phyloP scores from a whole-genome alignment of 1,140 invertebrate species.

The Procambarus clarkii region DNA sequence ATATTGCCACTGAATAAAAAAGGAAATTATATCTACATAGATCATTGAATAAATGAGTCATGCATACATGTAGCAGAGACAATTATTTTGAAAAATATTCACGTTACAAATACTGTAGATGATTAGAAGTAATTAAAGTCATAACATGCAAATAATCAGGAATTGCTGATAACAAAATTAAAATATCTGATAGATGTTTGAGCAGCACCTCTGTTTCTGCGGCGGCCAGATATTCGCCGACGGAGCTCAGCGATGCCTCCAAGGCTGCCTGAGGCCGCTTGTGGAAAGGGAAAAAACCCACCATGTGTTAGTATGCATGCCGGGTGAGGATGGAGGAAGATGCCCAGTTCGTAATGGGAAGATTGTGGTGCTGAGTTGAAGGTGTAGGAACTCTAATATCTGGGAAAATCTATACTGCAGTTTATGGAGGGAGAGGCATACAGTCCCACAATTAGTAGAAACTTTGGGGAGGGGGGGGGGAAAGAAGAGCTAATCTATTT shows the following conservation, averaged over 20 bases:
- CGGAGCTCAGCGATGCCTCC: conserved; percentile 48
- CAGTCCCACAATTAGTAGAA: too few relatives aligned
- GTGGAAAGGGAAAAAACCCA: conserved; percentile 13
- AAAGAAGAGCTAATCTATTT: too few relatives aligned
- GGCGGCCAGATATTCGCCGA: conserved; percentile 34
- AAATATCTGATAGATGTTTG: background rate
- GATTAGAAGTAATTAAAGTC: background rate
- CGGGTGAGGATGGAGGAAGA: background rate
- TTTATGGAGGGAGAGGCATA: background rate
- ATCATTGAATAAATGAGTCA: too few relatives aligned
- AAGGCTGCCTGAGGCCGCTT: conserved; percentile 42
- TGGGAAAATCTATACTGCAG: background rate
- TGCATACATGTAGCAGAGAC: too few relatives aligned
- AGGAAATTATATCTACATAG: too few relatives aligned
- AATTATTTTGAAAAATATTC: too few relatives aligned
- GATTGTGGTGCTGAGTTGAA: background rate
- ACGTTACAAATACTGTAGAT: background rate
- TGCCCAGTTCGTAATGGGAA: background rate
- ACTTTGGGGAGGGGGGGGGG: too few relatives aligned
- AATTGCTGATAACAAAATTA: background rate
- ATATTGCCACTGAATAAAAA: too few relatives aligned
- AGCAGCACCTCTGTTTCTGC: conserved; percentile 33
- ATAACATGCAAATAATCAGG: background rate
- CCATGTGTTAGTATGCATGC: background rate
- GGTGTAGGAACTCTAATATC: too few relatives aligned